A percentile compares a stretch with the other conserved stretches of the same genome.
These are phyloP conservation scores for Lichenostomus cassidix DNA, from an alignment of 2,113 vertebrate species.

Conservation along the genomic window DNA sequence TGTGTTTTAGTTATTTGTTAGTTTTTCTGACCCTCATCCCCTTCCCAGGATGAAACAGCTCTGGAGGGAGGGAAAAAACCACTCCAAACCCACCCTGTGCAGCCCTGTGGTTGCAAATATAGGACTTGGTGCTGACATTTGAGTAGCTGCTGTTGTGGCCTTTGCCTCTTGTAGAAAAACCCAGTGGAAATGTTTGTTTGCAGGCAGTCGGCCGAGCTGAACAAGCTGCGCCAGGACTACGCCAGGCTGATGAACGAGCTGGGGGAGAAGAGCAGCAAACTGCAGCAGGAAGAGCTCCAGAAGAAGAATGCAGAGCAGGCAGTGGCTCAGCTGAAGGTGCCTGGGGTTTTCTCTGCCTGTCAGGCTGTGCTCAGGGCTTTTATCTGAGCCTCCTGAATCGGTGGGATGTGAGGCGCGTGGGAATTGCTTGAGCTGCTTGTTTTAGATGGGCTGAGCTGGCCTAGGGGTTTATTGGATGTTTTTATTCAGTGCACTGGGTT, in stretches of 20 bases:
- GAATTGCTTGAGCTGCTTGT: background rate
- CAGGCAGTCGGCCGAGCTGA: slow-evolving; percentile 94
- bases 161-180: background rate
- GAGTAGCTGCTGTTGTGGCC: background rate
- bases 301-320: slow-evolving; percentile 93
- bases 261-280: slow-evolving; percentile 85
- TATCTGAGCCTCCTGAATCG: background rate
- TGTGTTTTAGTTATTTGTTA: background rate
- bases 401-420: background rate
- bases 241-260: slow-evolving; percentile 88
- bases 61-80: fast-evolving
- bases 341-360: background rate
- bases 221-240: slow-evolving; percentile 90
- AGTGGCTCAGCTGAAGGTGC: slow-evolving; percentile 85
- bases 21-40: background rate
- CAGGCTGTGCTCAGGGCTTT: background rate
- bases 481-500: background rate
- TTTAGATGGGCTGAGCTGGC: background rate
- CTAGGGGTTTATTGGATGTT: background rate
- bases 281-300: slow-evolving; percentile 94
- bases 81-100: background rate
- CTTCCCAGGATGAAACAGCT: background rate
- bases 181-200: background rate
- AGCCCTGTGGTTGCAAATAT: background rate
- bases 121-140: background rate